Base-by-base conservation (phyloP, 1,140 invertebrate species). In the Alviniconcha marisindica region DNA sequence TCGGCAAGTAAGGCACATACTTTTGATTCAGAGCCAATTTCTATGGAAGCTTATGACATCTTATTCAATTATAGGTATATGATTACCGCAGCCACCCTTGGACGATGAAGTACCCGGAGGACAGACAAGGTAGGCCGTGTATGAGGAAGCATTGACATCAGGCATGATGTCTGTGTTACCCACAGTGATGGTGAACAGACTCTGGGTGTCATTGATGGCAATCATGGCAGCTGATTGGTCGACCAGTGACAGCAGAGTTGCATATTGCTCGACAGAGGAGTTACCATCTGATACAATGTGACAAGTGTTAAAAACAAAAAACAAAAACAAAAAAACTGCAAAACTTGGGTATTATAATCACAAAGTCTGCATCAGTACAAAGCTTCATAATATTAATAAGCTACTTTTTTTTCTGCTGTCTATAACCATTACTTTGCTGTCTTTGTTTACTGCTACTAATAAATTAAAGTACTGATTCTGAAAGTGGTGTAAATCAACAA, bases 161-260 rank as follows among this genome's bases (percentile, higher is more conserved):
- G 71, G 71, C 2, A 15, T 42, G 71, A 74, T 74, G 40, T 42
- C 38, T 1, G 18, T 38, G 38, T 28, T 28, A 44, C 42, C 40
- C 40, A 44, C 36, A 10, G 18, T 24, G 38, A 74, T 38, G 10
- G 71, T 74, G 71, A 74, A 74, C 3, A 74, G 40, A 18, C 1
- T 24, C 40, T 74, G 3, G 1, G 71, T 74, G 71, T 74, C 71
- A 21, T 74, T 74, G 38, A 74, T 12, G 38, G 71, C 71, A 2
- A 74, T 28, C 71, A 42, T 40, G 40, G 38, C 38, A 7, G 71
- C 71, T 44, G 71, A 74, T 21, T 74, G 63, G 63, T 69, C 63
- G n/a, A 69, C 63, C 18, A 10, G 2, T 33, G 31, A 5, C 7
- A 69, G 33, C 28, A 10, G 4, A 3, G n/a, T 21, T 10, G 28